Base-by-base conservation (phyloP, 2,113 vertebrate genomes). In the Periophthalmus modestus region DNA sequence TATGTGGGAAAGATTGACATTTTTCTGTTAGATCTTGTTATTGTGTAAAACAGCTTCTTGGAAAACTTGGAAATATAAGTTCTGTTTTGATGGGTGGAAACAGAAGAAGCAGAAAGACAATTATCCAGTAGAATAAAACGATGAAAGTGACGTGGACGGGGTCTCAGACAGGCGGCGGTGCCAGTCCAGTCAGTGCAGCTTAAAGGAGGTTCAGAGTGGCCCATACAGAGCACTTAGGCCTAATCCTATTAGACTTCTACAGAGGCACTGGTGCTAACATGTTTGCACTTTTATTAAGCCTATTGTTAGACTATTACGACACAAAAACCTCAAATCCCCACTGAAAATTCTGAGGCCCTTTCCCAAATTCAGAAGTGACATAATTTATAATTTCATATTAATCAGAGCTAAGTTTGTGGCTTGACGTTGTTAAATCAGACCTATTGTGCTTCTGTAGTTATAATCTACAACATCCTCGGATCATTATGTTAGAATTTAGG, bases 191-290 rank as follows among this genome's bases (percentile, higher is more conserved):
- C 59, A 34, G 9, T 5, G 23, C 28, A 34, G 58, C 58, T 61
- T 33, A 61, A 61, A 23, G 57, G 28, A 59, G 13, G 28, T 59
- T 59, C 28, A 59, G 57, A 59, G 23, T 34, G 24, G 2, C 28
- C 59, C 34, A 62, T 15, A 62, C 59, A 62, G 34, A 62, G 59
- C 59, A 62, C 59, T 33, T 34, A 18, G 28, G 15, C 15, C 12
- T 62, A 62, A 62, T 62, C 59, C 59, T 62, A 62, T 62, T 62
- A 62, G 34, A 62, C 15, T 34, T 62, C 28, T 34, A 18, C 59
- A 62, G 34, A 62, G 59, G 10, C 59, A 62, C 59, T 9, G 14
- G 28, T 18, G 6, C 7, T 18, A 19, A 62, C 34, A 62, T 34
- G 59, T 62, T 62, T 36, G 28, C 59, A 10, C 59, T 62, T 62